Evolutionary conservation across 1,140 invertebrate genomes (phyloP).

Genomic region (Pinna nobilis): DNA sequence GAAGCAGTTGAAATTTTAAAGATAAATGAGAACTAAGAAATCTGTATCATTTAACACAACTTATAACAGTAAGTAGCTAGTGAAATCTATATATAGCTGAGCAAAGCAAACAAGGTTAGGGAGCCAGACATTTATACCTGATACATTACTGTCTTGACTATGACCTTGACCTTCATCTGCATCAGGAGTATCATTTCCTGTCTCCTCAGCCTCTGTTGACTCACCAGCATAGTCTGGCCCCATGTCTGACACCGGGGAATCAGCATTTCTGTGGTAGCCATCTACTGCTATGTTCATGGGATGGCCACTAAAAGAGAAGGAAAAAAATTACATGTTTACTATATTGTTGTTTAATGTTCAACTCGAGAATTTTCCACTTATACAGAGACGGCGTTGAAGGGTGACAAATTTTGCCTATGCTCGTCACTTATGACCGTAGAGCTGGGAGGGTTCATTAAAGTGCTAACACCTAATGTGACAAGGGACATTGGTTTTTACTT

Average conservation of each 20-base stretch:
- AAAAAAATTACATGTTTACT: background rate
- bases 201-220: conserved; percentile 58
- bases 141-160: conserved; percentile 51
- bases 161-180: conserved; percentile 56
- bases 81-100: conserved; percentile 1
- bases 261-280: conserved; percentile 51
- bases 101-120: background rate
- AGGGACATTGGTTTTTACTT: too few species aligned
- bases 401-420: too few species aligned
- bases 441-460: too few species aligned
- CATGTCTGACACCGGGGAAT: conserved; percentile 67
- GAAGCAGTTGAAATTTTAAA: too few species aligned
- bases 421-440: too few species aligned
- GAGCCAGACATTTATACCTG: conserved; percentile 47
- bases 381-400: too few species aligned
- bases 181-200: conserved; percentile 51
- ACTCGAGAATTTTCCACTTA: too few species aligned
- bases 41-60: too few species aligned
- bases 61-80: too few species aligned
- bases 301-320: conserved; percentile 22
- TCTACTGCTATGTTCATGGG: conserved; percentile 38
- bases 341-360: background rate
- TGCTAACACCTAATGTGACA: too few species aligned
- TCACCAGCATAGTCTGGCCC: conserved; percentile 68
- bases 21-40: too few species aligned